Percentiles rank a stretch among this genome's conserved stretches.
Conservation (phyloP, 2,113 vertebrate species). For the Ciconia stormi region DNA sequence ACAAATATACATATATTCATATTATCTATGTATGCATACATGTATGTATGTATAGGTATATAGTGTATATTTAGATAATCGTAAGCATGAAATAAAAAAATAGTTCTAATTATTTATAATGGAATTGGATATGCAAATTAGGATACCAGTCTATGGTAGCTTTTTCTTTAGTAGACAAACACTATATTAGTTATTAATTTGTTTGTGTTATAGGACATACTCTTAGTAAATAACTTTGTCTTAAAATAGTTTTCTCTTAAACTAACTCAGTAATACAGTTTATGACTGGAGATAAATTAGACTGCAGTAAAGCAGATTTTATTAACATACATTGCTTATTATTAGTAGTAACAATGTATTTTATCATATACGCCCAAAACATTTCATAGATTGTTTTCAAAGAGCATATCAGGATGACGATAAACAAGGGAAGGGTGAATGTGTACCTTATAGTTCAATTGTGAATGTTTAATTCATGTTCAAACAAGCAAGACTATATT, state of each 20-base stretch:
- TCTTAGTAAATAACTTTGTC: background rate
- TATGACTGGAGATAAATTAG: background rate
- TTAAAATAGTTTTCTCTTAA: background rate
- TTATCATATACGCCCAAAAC: background rate
- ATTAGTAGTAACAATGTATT: background rate
- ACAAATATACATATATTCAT: background rate
- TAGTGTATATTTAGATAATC: background rate
- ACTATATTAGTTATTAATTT: background rate
- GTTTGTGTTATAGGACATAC: background rate
- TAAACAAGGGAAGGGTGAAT: background rate
- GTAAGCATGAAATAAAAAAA: background rate
- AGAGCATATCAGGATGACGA: background rate
- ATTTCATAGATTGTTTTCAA: background rate
- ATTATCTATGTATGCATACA: background rate
- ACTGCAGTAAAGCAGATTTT: background rate
- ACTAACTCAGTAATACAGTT: background rate
- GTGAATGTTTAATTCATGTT: background rate
- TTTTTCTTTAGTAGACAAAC: background rate
- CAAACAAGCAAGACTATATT: background rate
- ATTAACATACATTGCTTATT: background rate
- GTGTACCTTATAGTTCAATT: background rate
- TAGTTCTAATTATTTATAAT: background rate
- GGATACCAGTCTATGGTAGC: background rate
- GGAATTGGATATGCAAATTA: background rate
- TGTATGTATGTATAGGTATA: no score